Evolutionary conservation across 1,140 invertebrate species (phyloP), one percentile per base, ranked within the genome.

Genomic region (Lepidurus apus): DNA sequence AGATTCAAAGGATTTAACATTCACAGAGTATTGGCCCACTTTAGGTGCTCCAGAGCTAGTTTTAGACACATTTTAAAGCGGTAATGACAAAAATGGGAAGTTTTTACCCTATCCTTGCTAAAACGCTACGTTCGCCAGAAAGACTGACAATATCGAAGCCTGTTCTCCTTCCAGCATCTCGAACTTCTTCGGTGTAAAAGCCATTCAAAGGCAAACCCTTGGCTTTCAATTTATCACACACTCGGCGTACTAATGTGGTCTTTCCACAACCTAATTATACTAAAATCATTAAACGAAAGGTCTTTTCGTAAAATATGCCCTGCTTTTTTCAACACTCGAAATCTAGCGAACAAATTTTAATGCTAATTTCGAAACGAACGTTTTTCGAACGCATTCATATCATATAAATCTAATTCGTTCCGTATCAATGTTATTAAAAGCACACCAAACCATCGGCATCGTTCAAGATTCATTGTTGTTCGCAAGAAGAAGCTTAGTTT

Each of bases 151-250:
- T 84, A 84, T 90, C 88, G 83, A 91, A 91, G 42, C 90, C 90
- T 65, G 87, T 86, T 78, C 90, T 86, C 76, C 80, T 82, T 21
- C 86, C 84, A 42, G 77, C 80, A 76, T 85, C 83, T 74, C 88
- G 83, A 3, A 89, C 82, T 85, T 91, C 90, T 84, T 90, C 88
- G 0, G 90, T 91, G 78, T 88, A 89, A 85, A 91, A 91, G 24
- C 90, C 90, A 81, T 86, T 82, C n/a, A 86, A 78, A 26, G 81
- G 80, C 47, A 85, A 78, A 73, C 84, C 83, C 73, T 80, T 80
- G 74, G 84, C 82, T 74, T 86, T 82, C 7, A 88, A 76, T 8
- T 81, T 65, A 13, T 85, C 81, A 79, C 82, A 83, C 24, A 88
- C 78, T 81, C 89, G 88, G 81, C 87, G 87, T 45, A 89, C 85